Conservation (phyloP, 2,113 vertebrate species). For the Otolemur garnettii region DNA sequence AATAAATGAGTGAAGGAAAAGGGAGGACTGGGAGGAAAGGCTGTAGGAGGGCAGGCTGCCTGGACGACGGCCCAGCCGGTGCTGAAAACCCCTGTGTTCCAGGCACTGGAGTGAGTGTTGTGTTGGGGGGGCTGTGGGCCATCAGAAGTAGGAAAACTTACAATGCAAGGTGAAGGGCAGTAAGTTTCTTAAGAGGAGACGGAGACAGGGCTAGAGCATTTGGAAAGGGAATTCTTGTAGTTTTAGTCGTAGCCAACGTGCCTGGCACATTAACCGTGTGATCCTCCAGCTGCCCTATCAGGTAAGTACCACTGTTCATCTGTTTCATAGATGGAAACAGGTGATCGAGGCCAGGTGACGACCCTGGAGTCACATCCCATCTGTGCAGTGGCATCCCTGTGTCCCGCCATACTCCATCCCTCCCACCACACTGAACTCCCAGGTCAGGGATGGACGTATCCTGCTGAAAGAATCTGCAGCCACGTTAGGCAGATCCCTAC, state of each 20-base stretch:
- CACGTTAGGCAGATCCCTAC: neutral
- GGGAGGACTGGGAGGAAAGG: neutral
- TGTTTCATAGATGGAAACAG: neutral
- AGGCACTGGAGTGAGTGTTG: neutral
- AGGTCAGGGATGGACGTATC: accelerated
- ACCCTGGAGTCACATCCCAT: neutral
- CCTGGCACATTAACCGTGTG: accelerated
- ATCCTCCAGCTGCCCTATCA: accelerated
- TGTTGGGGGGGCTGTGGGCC: neutral
- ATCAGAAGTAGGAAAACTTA: neutral
- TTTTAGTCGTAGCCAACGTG: accelerated
- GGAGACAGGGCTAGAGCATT: neutral
- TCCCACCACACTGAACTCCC: neutral
- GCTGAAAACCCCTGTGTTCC: neutral
- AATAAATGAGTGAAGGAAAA: neutral
- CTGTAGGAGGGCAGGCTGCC: neutral
- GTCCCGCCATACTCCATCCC: neutral
- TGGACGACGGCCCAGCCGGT: accelerated
- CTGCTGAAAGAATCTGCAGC: neutral
- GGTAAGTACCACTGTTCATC: neutral
- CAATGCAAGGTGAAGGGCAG: neutral
- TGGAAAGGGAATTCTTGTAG: neutral
- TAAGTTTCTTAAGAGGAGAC: neutral
- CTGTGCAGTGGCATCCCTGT: accelerated
- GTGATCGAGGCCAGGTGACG: accelerated